These are phyloP conservation scores for Lophochroa leadbeateri DNA, from an alignment of 2,113 vertebrate species.

Conservation along the genomic window DNA sequence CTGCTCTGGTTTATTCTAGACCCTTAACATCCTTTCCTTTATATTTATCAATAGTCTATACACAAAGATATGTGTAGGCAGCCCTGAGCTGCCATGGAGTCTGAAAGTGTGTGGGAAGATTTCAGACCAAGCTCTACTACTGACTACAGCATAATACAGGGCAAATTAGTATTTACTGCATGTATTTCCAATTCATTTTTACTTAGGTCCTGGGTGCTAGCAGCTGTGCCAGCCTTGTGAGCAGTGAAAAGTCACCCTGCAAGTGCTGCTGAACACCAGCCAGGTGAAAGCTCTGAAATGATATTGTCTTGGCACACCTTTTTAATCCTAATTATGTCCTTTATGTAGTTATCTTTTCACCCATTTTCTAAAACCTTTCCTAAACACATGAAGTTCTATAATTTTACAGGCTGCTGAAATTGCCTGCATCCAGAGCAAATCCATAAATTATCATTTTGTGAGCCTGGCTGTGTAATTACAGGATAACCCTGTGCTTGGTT, in stretches of 20 bases:
- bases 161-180: background rate
- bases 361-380: background rate
- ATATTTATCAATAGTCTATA: background rate
- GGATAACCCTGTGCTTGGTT: background rate
- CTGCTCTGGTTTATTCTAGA: background rate
- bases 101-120: rapidly evolving
- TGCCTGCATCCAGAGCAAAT: background rate
- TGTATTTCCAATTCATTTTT: rapidly evolving
- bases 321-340: background rate
- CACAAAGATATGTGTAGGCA: rapidly evolving
- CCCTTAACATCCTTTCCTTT: background rate
- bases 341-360: rapidly evolving
- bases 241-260: background rate
- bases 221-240: background rate
- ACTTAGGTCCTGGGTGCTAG: rapidly evolving
- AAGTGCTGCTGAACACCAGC: background rate
- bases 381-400: rapidly evolving
- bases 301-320: rapidly evolving
- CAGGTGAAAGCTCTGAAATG: background rate
- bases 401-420: background rate
- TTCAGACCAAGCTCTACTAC: background rate
- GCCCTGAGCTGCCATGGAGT: background rate
- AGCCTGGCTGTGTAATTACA: background rate
- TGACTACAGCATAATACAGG: rapidly evolving
- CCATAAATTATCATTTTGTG: background rate